phyloP scores from a whole-genome alignment of 2,797 vertebrate species.

The Acanthurus lineatus region DNA sequence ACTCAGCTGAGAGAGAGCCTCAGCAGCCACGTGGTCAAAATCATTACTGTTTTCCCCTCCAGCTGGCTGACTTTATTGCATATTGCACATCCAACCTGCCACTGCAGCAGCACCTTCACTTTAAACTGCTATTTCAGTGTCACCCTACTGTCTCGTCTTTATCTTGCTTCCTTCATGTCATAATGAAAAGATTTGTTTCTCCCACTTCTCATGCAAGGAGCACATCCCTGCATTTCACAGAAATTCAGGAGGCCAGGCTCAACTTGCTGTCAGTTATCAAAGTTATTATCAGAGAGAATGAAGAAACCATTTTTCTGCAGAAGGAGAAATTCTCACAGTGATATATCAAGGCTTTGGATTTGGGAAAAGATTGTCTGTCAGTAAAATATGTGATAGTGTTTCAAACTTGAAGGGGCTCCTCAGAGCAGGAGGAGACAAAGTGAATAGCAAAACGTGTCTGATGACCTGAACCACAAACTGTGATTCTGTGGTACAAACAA shows the following conservation, averaged over 20 bases:
- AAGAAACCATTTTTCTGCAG: constrained; percentile 67
- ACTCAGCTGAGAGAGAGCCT: no score
- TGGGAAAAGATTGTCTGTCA: constrained; percentile 62
- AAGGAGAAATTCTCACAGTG: constrained; percentile 61
- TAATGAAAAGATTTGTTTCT: constrained; percentile 43
- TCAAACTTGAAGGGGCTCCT: constrained; percentile 60
- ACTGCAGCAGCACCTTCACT: constrained; percentile 6
- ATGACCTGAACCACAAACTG: constrained; percentile 55
- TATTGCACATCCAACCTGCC: no score
- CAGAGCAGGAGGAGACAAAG: constrained; percentile 49
- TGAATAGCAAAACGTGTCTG: constrained; percentile 57
- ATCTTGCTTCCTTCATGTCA: constrained; percentile 33
- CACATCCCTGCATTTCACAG: constrained; percentile 43
- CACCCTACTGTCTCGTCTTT: constrained; percentile 10
- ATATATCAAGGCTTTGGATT: constrained; percentile 69
- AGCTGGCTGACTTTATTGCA: no score
- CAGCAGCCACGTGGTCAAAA: no score
- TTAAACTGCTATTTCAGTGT: constrained; percentile 13
- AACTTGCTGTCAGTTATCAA: constrained; percentile 64
- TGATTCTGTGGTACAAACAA: constrained; percentile 37
- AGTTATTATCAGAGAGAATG: constrained; percentile 69
- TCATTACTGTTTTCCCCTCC: no score
- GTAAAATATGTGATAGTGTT: constrained; percentile 69
- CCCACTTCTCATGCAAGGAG: constrained; percentile 43
- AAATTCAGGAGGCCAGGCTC: constrained; percentile 44